phyloP scores from a whole-genome alignment of 2,888 invertebrate genomes.

The Dolichopus griseipennis region DNA sequence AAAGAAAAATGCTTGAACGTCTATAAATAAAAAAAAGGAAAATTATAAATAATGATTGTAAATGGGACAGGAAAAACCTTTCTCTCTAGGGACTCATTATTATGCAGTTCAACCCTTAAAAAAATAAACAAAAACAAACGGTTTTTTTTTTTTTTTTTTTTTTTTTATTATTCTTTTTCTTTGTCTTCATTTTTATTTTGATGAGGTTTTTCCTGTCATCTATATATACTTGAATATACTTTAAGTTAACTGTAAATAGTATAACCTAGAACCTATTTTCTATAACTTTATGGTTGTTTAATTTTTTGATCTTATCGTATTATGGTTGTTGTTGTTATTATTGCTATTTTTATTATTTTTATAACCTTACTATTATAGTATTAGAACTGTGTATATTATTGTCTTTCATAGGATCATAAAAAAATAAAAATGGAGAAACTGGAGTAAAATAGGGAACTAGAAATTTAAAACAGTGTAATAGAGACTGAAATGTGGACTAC shows the following conservation, averaged over 20 bases:
- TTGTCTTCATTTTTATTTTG: neutral
- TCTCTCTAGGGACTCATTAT: constrained; percentile 10
- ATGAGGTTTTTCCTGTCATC: constrained; percentile 6
- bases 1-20: neutral
- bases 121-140: neutral
- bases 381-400: neutral
- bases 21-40: constrained; percentile 2
- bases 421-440: too few relatives aligned
- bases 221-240: neutral
- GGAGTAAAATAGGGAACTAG: too few relatives aligned
- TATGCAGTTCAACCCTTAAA: constrained; percentile 11
- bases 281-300: neutral
- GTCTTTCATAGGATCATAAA: neutral
- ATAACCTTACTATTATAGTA: neutral
- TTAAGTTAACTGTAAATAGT: neutral
- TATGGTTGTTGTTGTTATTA: too few relatives aligned
- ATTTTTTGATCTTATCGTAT: too few relatives aligned
- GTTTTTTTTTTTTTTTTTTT: neutral
- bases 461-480: too few relatives aligned
- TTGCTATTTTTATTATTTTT: too few relatives aligned
- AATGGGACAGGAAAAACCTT: constrained; percentile 10
- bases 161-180: neutral
- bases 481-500: too few relatives aligned
- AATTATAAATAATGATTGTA: constrained; percentile 11
- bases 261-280: constrained; percentile 1